Evolutionary conservation across 2,888 invertebrate species (phyloP).

Genomic region (Diogma glabrata): DNA sequence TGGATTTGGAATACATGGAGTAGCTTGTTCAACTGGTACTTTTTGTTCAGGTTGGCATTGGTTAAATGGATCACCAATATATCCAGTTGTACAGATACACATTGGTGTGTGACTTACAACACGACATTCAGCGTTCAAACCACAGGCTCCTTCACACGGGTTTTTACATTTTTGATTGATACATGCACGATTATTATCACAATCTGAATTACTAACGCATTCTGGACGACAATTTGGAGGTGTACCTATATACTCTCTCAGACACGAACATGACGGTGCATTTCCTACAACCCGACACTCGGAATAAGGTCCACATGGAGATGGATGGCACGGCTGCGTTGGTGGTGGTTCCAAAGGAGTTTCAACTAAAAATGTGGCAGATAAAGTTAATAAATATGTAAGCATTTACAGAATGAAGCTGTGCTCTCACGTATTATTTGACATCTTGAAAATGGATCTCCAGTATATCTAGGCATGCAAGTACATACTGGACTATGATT

Average conservation of each 20-base stretch:
- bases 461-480: conserved; percentile 51
- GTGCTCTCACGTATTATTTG: conserved; percentile 34
- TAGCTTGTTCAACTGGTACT: conserved; percentile 13
- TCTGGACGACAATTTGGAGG: conserved; percentile 65
- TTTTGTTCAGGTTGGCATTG: conserved; percentile 36
- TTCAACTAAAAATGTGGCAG: conserved; percentile 13
- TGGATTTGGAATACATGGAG: conserved; percentile 55
- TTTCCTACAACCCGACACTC: conserved; percentile 49
- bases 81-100: conserved; percentile 44
- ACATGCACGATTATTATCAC: conserved; percentile 52
- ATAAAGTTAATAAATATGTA: too few relatives aligned
- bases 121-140: conserved; percentile 55
- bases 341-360: conserved; percentile 26
- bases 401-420: too few relatives aligned
- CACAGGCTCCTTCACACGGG: conserved; percentile 62
- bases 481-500: conserved; percentile 65
- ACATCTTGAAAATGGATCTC: conserved; percentile 56
- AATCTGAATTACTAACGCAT: conserved; percentile 61
- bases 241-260: conserved; percentile 51
- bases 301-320: conserved; percentile 55
- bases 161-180: conserved; percentile 61
- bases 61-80: conserved; percentile 53
- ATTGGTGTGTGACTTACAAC: conserved; percentile 61
- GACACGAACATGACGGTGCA: conserved; percentile 53
- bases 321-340: conserved; percentile 49